A percentile compares a stretch with the other conserved stretches of the same genome.
These are phyloP conservation scores for Babylonia areolata DNA, from an alignment of 1,140 invertebrate genomes.

Conservation along the genomic window DNA sequence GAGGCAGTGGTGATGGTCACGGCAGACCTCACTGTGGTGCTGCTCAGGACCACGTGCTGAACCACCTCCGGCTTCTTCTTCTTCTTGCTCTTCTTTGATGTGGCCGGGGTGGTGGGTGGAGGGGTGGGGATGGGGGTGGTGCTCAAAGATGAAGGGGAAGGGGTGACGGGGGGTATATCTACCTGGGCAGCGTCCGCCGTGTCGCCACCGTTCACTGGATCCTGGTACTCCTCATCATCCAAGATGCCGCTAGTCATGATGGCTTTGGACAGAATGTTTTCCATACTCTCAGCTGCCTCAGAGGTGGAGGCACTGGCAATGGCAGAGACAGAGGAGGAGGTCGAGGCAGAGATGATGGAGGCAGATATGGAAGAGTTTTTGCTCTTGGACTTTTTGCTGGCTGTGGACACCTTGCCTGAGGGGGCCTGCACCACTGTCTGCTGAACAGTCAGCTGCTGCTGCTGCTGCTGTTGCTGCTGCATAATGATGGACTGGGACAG, in stretches of 20 bases:
- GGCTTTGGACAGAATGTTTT: slow-evolving; percentile 33
- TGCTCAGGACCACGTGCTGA: slow-evolving; percentile 28
- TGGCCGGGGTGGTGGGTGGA: not conserved
- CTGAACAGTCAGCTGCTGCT: slow-evolving; percentile 1
- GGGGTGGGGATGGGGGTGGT: not conserved
- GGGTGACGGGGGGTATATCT: not conserved
- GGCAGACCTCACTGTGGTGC: not conserved
- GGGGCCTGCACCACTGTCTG: not conserved
- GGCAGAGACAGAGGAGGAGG: not conserved
- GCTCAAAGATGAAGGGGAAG: not conserved
- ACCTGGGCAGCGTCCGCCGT: not conserved
- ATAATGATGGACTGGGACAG: slow-evolving; percentile 31
- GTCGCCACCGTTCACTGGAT: not conserved
- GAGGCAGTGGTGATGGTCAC: slow-evolving; percentile 46
- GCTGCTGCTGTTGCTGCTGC: slow-evolving; percentile 27
- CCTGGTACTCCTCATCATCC: not conserved
- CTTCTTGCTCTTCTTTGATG: slow-evolving; percentile 1
- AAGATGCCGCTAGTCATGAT: slow-evolving; percentile 36
- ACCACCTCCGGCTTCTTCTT: slow-evolving; percentile 24
- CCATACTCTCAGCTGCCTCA: not conserved
- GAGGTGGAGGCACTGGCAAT: not conserved
- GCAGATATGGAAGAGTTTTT: not conserved
- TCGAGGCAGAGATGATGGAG: not conserved
- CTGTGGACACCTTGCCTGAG: not conserved
- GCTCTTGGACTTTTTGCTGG: slow-evolving; percentile 37